Percentiles rank a stretch among this genome's conserved stretches.
These are phyloP conservation scores for Melipona bicolor DNA, from an alignment of 2,888 invertebrate genomes.

Conservation along the genomic window DNA sequence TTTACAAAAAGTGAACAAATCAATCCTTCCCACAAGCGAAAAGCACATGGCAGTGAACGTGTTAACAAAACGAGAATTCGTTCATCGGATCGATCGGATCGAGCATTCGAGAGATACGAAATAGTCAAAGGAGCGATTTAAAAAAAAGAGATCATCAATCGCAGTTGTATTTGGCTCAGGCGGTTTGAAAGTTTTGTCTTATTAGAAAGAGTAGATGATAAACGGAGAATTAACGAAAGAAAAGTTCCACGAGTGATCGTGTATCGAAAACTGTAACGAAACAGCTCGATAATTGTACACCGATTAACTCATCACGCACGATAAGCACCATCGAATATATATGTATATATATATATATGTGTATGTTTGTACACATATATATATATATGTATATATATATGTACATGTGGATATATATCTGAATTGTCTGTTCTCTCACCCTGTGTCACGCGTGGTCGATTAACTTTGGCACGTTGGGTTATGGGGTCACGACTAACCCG, in stretches of 20 bases:
- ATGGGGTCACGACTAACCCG: constrained; percentile 18
- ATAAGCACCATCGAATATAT: neutral
- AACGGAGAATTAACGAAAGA: constrained; percentile 4
- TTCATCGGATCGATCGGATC: neutral
- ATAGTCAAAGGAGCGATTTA: neutral
- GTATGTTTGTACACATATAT: neutral
- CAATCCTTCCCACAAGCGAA: too few relatives aligned
- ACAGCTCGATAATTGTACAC: constrained; percentile 31
- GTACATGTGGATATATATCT: neutral
- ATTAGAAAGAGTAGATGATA: neutral
- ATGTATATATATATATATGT: neutral
- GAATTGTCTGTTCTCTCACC: neutral
- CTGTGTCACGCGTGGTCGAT: neutral
- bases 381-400: neutral
- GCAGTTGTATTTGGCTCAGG: neutral
- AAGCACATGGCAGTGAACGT: too few relatives aligned
- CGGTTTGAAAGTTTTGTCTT: neutral
- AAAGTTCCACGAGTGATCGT: constrained; percentile 61
- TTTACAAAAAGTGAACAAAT: too few relatives aligned
- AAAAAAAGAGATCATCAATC: neutral
- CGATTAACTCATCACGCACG: constrained; percentile 25
- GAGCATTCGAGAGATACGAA: neutral
- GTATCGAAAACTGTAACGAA: constrained; percentile 49
- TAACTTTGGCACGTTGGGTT: neutral
- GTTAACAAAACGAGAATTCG: neutral